Conservation (phyloP, 2,113 vertebrate genomes). For the Albula goreensis region DNA sequence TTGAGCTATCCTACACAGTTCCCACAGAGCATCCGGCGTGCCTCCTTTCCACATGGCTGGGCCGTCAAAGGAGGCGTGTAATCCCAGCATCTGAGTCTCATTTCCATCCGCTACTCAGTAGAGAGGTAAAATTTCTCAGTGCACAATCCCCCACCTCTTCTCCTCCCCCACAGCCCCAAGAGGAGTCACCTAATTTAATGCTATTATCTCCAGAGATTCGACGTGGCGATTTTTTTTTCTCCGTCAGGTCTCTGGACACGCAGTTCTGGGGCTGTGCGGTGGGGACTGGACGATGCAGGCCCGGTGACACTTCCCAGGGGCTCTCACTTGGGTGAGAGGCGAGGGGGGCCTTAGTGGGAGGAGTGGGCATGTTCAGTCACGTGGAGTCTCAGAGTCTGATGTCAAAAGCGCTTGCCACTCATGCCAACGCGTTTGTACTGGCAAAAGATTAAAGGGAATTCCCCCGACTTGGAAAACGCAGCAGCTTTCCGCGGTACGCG, state of each 20-base stretch:
- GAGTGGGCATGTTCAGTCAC: background rate
- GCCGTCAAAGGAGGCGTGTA: constrained; percentile 14
- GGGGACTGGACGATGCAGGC: background rate
- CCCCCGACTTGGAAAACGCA: background rate
- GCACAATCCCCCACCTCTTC: background rate
- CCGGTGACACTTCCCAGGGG: background rate
- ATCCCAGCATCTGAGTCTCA: constrained; percentile 21
- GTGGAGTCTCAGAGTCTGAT: background rate
- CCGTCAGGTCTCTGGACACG: background rate
- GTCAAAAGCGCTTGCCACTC: background rate
- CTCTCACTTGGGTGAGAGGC: background rate
- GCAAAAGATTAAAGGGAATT: background rate
- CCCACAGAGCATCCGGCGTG: constrained; percentile 7
- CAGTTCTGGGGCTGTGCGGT: background rate
- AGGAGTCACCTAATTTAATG: constrained; percentile 4
- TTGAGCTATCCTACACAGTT: background rate
- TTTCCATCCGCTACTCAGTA: background rate
- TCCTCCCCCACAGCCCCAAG: no score
- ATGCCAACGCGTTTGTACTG: no score
- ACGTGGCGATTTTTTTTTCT: background rate
- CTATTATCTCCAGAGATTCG: background rate
- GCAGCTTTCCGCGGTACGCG: background rate
- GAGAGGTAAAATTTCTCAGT: background rate
- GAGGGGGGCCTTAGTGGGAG: background rate
- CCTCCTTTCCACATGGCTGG: constrained; percentile 19